phyloP scores from a whole-genome alignment of 1,140 invertebrate species.

The Sarcophaga bullata region DNA sequence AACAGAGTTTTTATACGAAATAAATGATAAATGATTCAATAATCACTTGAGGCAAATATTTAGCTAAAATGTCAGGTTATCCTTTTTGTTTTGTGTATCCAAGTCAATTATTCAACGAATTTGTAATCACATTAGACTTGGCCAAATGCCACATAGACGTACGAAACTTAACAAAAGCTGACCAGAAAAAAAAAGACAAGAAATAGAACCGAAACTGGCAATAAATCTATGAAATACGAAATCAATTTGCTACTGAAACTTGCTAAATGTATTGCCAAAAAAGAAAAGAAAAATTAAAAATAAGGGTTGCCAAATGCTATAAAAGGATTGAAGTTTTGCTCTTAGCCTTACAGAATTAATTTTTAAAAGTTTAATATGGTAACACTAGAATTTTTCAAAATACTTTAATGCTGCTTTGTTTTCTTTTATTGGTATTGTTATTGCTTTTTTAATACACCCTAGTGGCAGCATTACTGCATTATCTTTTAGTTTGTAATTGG shows the following conservation, averaged over 20 bases:
- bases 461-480: too few species aligned
- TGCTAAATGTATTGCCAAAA: conserved; percentile 25
- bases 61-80: conserved; percentile 39
- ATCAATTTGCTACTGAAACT: conserved; percentile 45
- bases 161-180: conserved; percentile 9
- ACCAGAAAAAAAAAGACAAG: neutral
- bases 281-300: neutral
- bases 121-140: conserved; percentile 37
- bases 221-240: conserved; percentile 37
- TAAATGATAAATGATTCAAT: conserved; percentile 29
- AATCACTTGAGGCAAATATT: conserved; percentile 37
- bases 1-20: neutral
- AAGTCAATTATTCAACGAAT: conserved; percentile 40
- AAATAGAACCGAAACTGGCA: neutral
- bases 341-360: too few species aligned
- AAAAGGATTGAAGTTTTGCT: too few species aligned
- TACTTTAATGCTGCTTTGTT: too few species aligned
- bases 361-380: too few species aligned
- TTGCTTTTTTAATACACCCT: too few species aligned
- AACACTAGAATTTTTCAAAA: too few species aligned
- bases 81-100: conserved; percentile 34
- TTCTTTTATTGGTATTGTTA: too few species aligned
- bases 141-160: neutral
- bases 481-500: too few species aligned
- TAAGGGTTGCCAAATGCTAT: neutral